Evolutionary conservation across 2,113 vertebrate species (phyloP).

Genomic region (Halcyon senegalensis): DNA sequence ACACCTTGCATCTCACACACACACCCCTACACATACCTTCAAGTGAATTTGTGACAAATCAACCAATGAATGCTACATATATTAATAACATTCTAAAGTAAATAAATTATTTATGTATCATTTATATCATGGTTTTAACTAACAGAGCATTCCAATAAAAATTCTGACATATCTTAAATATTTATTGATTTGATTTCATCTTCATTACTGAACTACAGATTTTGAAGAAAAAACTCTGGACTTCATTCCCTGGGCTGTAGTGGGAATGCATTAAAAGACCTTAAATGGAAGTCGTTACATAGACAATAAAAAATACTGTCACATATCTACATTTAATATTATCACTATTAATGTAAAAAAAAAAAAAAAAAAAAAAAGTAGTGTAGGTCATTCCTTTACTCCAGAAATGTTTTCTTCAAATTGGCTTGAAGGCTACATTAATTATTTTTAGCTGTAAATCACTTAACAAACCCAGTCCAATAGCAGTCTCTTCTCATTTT

Average conservation of each 20-base stretch:
- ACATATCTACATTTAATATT: neutral
- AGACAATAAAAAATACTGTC: neutral
- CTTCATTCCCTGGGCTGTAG: neutral
- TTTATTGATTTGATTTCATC: neutral
- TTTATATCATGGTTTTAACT: neutral
- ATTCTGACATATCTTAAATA: neutral
- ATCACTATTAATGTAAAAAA: neutral
- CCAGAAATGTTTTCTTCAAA: neutral
- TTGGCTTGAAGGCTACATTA: neutral
- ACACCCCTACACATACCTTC: neutral
- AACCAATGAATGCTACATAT: neutral
- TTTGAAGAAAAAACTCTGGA: neutral
- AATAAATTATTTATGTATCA: neutral
- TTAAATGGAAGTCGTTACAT: neutral
- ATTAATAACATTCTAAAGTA: neutral
- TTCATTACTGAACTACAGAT: neutral
- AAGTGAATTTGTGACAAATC: neutral
- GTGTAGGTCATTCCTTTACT: neutral
- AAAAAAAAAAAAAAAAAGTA: neutral
- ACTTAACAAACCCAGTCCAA: neutral
- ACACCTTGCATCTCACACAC: accelerated
- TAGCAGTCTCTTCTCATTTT: neutral
- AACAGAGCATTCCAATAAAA: neutral
- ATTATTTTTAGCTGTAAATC: neutral
- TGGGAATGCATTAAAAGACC: neutral